Base-by-base conservation (phyloP, 2,113 vertebrate species). In the Phylloscopus trochilus region DNA sequence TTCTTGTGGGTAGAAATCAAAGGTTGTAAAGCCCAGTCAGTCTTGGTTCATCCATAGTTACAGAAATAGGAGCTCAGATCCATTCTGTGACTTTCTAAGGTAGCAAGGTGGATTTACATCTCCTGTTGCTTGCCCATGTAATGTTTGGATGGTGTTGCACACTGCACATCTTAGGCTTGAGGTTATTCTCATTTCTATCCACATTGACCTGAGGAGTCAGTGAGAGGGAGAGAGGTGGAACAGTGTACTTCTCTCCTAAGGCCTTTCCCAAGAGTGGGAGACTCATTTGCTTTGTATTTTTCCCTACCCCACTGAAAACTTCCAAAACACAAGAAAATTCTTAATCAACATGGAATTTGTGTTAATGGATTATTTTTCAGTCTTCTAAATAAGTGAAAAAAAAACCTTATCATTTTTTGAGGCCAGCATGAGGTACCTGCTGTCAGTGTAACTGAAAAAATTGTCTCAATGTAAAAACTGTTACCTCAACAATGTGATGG, bases 381-480 rank as follows among this genome's bases (percentile, higher is more conserved):
- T 44, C 23, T 74, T 63, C 33, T 78, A 56, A 55, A 15, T 19
- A 59, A 21, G 13, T 43, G 21, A 10, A 58, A 84, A 83, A 59
- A 26, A 2, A 3, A 66, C 0, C 2, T 10, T 43, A 2, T 2
- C 9, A 0, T 24, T 82, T 44, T 68, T 47, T 56, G 16, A 69
- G 60, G 20, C 21, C 10, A 47, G 41, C 4, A 5, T 19, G 13
- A 21, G 2, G 9, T 90, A 33, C 3, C 12, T 23, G 33, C 56
- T 53, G 12, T 58, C 9, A 30, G 1, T 9, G 2, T 53, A 49
- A 63, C 16, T 31, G 43, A 17, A 60, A 84, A 69, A 60, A 67
- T 2, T 1, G 0, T 2, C 11, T 11, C 22, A 58, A 1, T 15
- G 14, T 64, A 44, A 80, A 88, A 83, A 11, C 15, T 15, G 3